Conservation (phyloP, 1,140 invertebrate genomes). For the Halesus radiatus region DNA sequence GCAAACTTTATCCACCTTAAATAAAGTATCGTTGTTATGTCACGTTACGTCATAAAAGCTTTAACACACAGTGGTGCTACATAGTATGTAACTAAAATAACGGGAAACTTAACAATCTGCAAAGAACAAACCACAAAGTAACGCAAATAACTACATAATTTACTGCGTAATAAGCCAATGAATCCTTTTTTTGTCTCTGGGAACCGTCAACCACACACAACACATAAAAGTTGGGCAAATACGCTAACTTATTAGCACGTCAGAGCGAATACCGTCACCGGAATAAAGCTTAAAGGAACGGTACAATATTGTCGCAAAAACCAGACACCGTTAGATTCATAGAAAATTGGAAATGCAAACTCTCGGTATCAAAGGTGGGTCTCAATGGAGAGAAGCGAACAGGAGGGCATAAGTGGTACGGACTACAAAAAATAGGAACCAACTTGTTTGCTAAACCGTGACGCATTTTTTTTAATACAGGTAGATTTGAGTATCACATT, state of each 20-base stretch:
- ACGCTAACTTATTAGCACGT: slow-evolving; percentile 23
- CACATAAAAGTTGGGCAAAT: slow-evolving; percentile 2
- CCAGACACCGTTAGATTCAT: slow-evolving; percentile 13
- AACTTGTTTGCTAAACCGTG: slow-evolving; percentile 13
- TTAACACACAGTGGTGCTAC: too few relatives aligned
- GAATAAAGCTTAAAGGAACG: slow-evolving; percentile 18
- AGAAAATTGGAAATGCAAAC: slow-evolving; percentile 29
- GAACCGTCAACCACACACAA: background rate
- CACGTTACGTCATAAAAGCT: too few relatives aligned
- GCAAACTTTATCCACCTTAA: background rate
- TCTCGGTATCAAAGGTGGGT: slow-evolving; percentile 27
- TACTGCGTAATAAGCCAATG: background rate
- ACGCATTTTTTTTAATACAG: background rate
- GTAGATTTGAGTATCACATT: too few relatives aligned
- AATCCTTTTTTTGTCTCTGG: slow-evolving; percentile 27
- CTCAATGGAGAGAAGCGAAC: background rate
- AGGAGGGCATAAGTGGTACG: background rate
- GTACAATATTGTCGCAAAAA: slow-evolving; percentile 39
- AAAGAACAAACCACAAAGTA: slow-evolving; percentile 16
- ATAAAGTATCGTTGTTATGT: background rate
- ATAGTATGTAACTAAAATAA: background rate
- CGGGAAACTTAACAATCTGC: slow-evolving; percentile 1
- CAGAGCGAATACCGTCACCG: background rate
- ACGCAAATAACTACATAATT: slow-evolving; percentile 7
- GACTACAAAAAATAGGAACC: background rate